Base-by-base conservation (phyloP, 2,113 vertebrate genomes). In the Spheniscus mendiculus region DNA sequence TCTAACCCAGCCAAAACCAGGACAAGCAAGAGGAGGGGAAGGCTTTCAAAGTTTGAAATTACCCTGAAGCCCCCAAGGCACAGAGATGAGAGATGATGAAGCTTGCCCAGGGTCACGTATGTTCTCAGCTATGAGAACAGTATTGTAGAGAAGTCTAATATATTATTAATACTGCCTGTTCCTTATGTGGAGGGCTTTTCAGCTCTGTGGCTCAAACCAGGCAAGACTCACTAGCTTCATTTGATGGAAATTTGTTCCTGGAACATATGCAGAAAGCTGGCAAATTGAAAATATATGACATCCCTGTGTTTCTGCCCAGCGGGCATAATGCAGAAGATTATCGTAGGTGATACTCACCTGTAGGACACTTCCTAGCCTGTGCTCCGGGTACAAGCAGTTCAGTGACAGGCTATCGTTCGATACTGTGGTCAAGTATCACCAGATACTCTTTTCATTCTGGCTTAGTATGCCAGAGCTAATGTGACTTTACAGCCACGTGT, bases 81-180 rank as follows among this genome's bases (percentile, higher is more conserved):
- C 50, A 74, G 53, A 91, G 52, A 80, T 11, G 30, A 80, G 90
- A 95, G 74, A 87, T 27, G 44, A 77, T 87, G 50, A 91, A 88
- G 56, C 55, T 83, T 78, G 49, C 20, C 7, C 50, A 38, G 53
- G 79, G 67, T 80, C 88, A 78, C 0, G 2, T 45, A 77, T 81
- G 63, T 89, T 80, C 63, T 86, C 73, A 80, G 71, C 81, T 86
- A 70, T 70, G 71, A 96, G 72, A 94, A 84, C 0, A 0, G 44
- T 87, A 71, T 56, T 89, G 65, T 76, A 73, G 83, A 69, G 61
- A 71, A 58, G 17, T 56, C 77, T 78, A 58, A 95, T 95, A 47
- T 87, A 92, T 89, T 96, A 95, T 96, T 97, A 87, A 95, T 89
- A 47, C 22, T 58, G 38, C 65, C 34, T 71, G 15, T 15, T 90